Evolutionary conservation across 2,888 invertebrate genomes (phyloP).

Genomic region (Mythimna ferrago): DNA sequence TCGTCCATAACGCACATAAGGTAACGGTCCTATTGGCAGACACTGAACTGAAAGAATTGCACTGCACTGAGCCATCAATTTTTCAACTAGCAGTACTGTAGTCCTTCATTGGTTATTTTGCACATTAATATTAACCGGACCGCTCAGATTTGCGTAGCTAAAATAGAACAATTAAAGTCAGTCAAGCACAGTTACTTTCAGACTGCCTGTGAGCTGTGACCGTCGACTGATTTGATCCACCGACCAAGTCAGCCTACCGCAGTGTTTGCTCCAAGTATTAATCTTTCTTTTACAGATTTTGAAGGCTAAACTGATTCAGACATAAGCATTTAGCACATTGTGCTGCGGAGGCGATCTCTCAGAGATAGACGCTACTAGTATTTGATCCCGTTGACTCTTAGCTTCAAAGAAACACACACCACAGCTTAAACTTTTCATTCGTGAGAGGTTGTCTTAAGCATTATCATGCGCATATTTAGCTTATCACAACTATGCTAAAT

Average conservation of each 20-base stretch:
- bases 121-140: not conserved
- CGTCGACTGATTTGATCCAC: not conserved
- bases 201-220: not conserved
- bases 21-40: not conserved
- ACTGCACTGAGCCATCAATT: not conserved
- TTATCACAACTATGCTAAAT: not conserved
- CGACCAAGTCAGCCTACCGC: not conserved
- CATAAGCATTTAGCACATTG: not conserved
- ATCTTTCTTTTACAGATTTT: slow-evolving; percentile 1
- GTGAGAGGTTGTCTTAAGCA: not conserved
- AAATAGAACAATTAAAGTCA: not conserved
- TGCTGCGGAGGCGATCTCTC: not conserved
- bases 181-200: not conserved
- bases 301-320: not conserved
- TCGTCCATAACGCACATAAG: not conserved
- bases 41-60: not conserved
- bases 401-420: not conserved
- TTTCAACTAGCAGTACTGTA: not conserved
- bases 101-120: not conserved
- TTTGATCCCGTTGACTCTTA: no score
- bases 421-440: not conserved
- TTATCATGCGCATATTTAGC: not conserved
- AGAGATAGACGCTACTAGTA: not conserved
- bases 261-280: not conserved
- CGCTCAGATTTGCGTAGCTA: not conserved